Base-by-base conservation (phyloP, 1,140 invertebrate genomes). In the Chelonus insularis region DNA sequence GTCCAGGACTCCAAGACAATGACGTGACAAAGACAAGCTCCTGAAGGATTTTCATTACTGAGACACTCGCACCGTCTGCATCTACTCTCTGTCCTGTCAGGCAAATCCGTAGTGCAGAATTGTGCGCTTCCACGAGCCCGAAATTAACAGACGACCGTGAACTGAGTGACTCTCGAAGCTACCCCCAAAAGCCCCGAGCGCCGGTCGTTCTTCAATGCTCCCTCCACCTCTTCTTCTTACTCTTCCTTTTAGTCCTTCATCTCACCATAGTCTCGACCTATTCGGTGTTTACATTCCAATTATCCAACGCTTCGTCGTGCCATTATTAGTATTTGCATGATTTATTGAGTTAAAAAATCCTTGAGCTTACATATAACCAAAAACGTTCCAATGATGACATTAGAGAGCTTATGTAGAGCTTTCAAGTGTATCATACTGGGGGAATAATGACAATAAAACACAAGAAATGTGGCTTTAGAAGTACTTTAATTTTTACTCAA, bases 271-370 rank as follows among this genome's bases (percentile, higher is more conserved):
- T 39, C 63, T 43, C 32, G 56, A 63, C 23, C 61, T 41, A 51
- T 68, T 69, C 54, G 62, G 60, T 75, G 73, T 75, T 75, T 75
- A 75, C 73, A 74, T 72, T 73, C 71, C 72, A 74, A 75, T 75
- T 74, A 75, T 69, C 69, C 65, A 62, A 71, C 67, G 69, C 68
- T 67, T 72, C 67, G 66, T 57, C 62, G 50, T 67, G 63, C 67
- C 70, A 68, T 74, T 73, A 74, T 75, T 75, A 74, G 67, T 74
- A 73, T 74, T 75, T 73, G 68, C 69, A 73, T 74, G 64, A 75
- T 75, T 75, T 72, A 72, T 64, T 63, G 1, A 39, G 37, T 39
- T 39, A 39, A 39, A 39, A 39, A 39, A 39, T 12, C 7, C 12
- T n/a, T 0, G 1, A 39, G 12, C n/a, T 39, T 39, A 39, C 12